Percentiles rank a stretch among this genome's conserved stretches.
Conservation (phyloP, 2,888 invertebrate genomes). For the Achlya flavicornis region DNA sequence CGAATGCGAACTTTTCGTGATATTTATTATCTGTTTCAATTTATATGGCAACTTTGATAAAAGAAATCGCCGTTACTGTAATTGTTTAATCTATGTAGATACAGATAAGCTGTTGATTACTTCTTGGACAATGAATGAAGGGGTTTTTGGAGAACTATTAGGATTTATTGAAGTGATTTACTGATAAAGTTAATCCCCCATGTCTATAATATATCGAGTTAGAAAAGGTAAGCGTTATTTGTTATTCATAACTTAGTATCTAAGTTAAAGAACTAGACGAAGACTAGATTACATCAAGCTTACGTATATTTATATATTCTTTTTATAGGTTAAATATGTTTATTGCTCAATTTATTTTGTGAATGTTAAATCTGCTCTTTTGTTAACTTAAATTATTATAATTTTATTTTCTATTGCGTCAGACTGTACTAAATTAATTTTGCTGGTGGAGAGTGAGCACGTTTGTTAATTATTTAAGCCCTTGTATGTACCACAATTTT, state of each 20-base stretch:
- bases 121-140: slow-evolving; percentile 23
- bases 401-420: no score
- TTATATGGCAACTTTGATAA: slow-evolving; percentile 27
- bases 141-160: slow-evolving; percentile 15
- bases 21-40: slow-evolving; percentile 10
- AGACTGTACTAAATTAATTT: no score
- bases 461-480: no score
- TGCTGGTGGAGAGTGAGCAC: no score
- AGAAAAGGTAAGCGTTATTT: neutral
- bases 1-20: slow-evolving; percentile 32
- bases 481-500: no score
- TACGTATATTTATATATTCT: no score
- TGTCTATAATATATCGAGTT: neutral
- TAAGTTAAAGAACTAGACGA: no score
- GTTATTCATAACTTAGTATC: neutral
- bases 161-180: neutral
- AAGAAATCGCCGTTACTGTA: slow-evolving; percentile 28
- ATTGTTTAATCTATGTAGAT: slow-evolving; percentile 37
- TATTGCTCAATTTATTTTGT: no score
- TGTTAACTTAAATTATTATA: no score
- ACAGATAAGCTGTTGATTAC: slow-evolving; percentile 12
- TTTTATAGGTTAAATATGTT: no score
- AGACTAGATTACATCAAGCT: no score
- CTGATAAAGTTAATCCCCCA: neutral
- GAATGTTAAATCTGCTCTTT: no score